Evolutionary conservation across 2,797 vertebrate genomes (phyloP).

Genomic region (Notamacropus eugenii): DNA sequence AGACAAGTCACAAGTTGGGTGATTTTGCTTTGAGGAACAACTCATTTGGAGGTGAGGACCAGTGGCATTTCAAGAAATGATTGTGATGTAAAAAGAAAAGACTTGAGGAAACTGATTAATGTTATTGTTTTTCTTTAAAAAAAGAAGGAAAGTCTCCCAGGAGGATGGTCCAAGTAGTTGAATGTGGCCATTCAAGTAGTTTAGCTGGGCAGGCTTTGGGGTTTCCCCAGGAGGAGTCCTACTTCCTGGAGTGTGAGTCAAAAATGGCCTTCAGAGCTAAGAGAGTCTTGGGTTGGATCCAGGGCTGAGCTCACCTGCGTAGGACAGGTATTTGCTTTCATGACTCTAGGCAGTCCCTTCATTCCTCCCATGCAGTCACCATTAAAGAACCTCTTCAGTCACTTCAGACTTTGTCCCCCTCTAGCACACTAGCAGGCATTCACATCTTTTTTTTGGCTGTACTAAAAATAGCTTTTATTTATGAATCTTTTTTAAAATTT

Average conservation of each 20-base stretch:
- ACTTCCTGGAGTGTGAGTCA: constrained; percentile 46
- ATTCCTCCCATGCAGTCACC: neutral
- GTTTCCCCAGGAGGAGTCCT: neutral
- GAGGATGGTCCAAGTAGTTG: neutral
- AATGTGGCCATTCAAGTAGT: neutral
- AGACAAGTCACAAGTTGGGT: neutral
- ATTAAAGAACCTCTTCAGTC: neutral
- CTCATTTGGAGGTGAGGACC: neutral
- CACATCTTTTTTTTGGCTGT: neutral
- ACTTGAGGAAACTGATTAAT: neutral
- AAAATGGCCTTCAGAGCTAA: neutral
- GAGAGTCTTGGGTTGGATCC: constrained; percentile 5
- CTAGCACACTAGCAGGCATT: constrained; percentile 17
- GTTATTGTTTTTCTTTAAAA: neutral
- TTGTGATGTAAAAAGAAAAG: neutral
- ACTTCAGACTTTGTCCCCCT: neutral
- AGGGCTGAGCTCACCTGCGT: constrained; percentile 4
- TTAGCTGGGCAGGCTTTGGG: neutral
- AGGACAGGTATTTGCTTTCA: neutral
- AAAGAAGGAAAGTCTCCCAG: neutral
- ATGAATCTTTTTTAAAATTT: too few species aligned
- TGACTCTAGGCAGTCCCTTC: neutral
- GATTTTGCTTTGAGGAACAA: neutral
- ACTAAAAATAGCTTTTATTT: too few species aligned
- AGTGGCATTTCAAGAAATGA: neutral